phyloP scores from a whole-genome alignment of 2,797 vertebrate species.

The Malacoraja senta region DNA sequence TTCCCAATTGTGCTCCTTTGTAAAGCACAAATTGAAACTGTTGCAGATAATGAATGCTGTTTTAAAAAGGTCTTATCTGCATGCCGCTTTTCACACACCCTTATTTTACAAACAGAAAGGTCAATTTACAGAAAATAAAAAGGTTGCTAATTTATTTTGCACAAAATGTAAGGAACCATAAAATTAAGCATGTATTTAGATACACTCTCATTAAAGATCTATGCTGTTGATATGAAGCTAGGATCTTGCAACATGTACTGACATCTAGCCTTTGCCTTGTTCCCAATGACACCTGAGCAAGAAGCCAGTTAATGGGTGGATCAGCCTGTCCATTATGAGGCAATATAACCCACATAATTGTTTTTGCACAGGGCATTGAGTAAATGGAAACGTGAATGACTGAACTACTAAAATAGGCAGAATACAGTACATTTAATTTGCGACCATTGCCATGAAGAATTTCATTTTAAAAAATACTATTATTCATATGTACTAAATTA shows the following conservation, averaged over 20 bases:
- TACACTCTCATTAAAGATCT: background rate
- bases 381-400: conserved; percentile 10
- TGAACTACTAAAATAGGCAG: background rate
- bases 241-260: background rate
- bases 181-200: background rate
- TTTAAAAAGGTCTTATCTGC: background rate
- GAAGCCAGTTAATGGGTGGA: background rate
- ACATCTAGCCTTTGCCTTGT: background rate
- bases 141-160: background rate
- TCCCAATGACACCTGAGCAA: background rate
- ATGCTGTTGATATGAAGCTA: background rate
- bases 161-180: background rate
- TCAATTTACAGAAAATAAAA: background rate
- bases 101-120: background rate
- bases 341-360: background rate
- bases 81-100: background rate
- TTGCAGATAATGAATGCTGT: background rate
- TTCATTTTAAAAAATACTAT: background rate
- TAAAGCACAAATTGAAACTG: conserved; percentile 8
- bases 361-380: background rate
- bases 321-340: background rate
- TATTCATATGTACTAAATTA: background rate
- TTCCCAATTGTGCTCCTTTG: background rate
- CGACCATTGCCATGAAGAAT: background rate
- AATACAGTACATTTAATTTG: conserved; percentile 2